Percentiles rank a stretch among this genome's conserved stretches.
These are phyloP conservation scores for Leptinotarsa undecemlineata DNA, from an alignment of 1,140 invertebrate species.

Conservation along the genomic window DNA sequence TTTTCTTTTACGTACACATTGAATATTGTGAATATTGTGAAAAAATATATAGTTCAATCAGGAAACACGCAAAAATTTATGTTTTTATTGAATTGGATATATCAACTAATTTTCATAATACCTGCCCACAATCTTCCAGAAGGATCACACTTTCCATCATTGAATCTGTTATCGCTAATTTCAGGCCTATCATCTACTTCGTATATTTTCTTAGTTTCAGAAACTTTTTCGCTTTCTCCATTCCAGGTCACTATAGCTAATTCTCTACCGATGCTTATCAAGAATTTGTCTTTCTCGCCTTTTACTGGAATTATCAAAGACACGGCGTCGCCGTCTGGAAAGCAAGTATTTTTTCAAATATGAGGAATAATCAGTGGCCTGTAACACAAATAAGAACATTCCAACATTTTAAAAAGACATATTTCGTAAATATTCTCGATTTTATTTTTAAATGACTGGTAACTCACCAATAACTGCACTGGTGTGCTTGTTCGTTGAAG, in stretches of 20 bases:
- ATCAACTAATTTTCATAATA: too few species aligned
- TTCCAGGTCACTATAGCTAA: constrained; percentile 70
- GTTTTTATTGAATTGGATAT: too few species aligned
- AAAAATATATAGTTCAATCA: too few species aligned
- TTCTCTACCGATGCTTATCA: constrained; percentile 64
- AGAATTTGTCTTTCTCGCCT: constrained; percentile 62
- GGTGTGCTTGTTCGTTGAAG: constrained; percentile 44
- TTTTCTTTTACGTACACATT: too few species aligned
- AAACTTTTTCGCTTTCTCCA: constrained; percentile 52
- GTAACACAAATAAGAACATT: too few species aligned
- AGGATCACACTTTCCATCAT: constrained; percentile 87
- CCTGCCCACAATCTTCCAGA: constrained; percentile 70
- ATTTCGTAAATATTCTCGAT: too few species aligned
- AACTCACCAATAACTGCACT: constrained; percentile 42
- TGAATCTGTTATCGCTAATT: constrained; percentile 66
- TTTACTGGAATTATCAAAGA: constrained; percentile 68
- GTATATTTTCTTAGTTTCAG: constrained; percentile 37
- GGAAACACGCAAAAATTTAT: too few species aligned
- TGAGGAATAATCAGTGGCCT: background rate
- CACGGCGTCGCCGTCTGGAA: constrained; percentile 46
- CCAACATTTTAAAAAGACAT: too few species aligned
- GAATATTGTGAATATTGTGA: too few species aligned
- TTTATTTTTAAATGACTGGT: too few species aligned
- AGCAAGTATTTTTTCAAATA: constrained; percentile 6
- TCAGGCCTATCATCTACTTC: constrained; percentile 34